Base-by-base conservation (phyloP, 2,797 vertebrate genomes). In the Phylloscopus collybita region DNA sequence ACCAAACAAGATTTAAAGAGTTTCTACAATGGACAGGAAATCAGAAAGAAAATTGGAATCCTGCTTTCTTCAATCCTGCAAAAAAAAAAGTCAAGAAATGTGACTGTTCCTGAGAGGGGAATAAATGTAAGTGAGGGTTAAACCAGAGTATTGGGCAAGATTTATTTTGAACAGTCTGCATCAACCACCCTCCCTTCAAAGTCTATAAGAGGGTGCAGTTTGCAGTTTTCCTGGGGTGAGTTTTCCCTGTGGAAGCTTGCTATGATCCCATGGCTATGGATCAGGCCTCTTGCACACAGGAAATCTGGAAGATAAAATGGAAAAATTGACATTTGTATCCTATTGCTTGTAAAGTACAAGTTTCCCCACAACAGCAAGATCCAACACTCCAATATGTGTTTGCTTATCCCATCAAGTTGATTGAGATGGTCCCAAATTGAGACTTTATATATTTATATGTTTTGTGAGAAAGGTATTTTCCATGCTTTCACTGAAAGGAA, bases 1-100 rank as follows among this genome's bases (percentile, higher is more conserved):
- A 32, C 15, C 50, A 80, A 88, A 71, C 6, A 61, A 51, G 25
- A 74, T 80, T 51, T 53, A 65, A 88, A 89, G 27, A 27, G 10
- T 27, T 80, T 85, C 27, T 49, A 29, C 3, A 2, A 18, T 0
- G 18, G 44, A 29, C 8, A 25, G 22, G 14, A 26, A 38, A 57
- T 71, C 57, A 78, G 30, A 60, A 74, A 53, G 26, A 64, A 74
- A 47, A 32, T 3, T 83, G 56, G 27, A 85, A 54, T 57, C 16
- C 13, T 61, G 16, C 6, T 9, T 80, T 80, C 40, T 27, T 88
- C 72, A 86, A 22, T 74, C 32, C 53, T 1, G 0, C 56, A 71
- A 66, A 88, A 80, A 1, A 1, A 2, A 11, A 88, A 64, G 9
- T 18, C 0, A 0, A 45, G 57, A 59, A 29, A 62, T 5, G 6